Base-by-base conservation (phyloP, 2,888 invertebrate genomes). In the Euplagia quadripunctaria region DNA sequence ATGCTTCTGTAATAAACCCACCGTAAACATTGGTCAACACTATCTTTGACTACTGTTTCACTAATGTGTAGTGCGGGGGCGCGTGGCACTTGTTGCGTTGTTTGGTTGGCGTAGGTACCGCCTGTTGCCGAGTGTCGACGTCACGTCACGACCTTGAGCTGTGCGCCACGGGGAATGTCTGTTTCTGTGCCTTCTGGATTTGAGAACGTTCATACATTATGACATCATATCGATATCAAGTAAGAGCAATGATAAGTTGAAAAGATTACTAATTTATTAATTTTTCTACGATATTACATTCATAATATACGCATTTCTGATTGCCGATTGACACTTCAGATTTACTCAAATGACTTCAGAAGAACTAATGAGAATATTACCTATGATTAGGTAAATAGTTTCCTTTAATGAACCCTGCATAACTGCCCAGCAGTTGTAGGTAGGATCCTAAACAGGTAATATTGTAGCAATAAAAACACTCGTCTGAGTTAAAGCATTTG, bases 21-120 rank as follows among this genome's bases (percentile, higher is more conserved):
- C 63, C 63, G 49, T 68, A 74, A 81, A 76, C 64, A 72, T 74
- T 85, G 78, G 72, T 81, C 82, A 73, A 77, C 70, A 74, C 74
- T 77, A 76, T 79, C 77, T 83, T 79, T 83, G 87, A 90, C 89
- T 91, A 90, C 87, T 89, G 90, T 90, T 92, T 90, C 78, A 89
- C 91, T 86, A 90, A 88, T 90, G 90, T 86, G 87, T 88, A 82
- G 86, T 84, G 91, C 88, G 92, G 90, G 90, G 90, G 92, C 90
- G 92, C 89, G 91, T 88, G 88, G 93, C 94, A 94, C 95, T 94
- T 95, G 94, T 96, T 95, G 95, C 94, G 94, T 92, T 94, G 94
- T 94, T 94, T 93, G 91, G 94, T 92, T 92, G 93, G 90, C 91
- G 91, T 90, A 82, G 83, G 82, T 89, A 91, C 90, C 91, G 93